phyloP scores from a whole-genome alignment of 2,797 vertebrate genomes.

The Halcyon leucocephala region DNA sequence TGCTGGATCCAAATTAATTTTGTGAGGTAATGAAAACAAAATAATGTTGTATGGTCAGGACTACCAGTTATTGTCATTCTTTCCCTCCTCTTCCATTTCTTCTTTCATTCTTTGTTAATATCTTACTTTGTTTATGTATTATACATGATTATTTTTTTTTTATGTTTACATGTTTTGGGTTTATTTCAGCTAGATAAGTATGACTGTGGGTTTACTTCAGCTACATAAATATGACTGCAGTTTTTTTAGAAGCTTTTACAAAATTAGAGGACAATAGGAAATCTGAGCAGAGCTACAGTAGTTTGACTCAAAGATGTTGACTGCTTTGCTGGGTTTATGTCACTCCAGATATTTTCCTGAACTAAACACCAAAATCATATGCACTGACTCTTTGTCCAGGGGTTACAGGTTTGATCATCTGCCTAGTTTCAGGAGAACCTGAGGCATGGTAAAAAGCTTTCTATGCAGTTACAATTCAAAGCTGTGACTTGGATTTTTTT shows the following conservation, averaged over 20 bases:
- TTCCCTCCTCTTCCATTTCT: neutral
- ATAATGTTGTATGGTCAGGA: neutral
- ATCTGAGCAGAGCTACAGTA: neutral
- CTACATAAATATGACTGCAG: accelerated
- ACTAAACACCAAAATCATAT: neutral
- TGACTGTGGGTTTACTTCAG: neutral
- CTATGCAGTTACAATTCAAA: neutral
- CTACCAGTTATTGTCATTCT: neutral
- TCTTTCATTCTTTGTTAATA: neutral
- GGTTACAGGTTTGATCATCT: neutral
- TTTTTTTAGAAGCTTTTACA: neutral
- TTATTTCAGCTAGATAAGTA: neutral
- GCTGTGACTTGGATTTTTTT: neutral
- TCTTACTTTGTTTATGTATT: neutral
- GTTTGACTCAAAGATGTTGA: neutral
- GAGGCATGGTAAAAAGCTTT: neutral
- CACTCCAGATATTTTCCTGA: neutral
- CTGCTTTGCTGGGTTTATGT: neutral
- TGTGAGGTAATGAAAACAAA: neutral
- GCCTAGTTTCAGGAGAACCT: neutral
- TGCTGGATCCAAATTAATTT: neutral
- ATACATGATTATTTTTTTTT: neutral
- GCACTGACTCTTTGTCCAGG: neutral
- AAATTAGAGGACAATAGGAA: neutral
- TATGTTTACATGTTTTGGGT: neutral